A percentile compares a stretch with the other conserved stretches of the same genome.
These are phyloP conservation scores for Bugula neritina DNA, from an alignment of 2,888 invertebrate genomes.

Conservation along the genomic window DNA sequence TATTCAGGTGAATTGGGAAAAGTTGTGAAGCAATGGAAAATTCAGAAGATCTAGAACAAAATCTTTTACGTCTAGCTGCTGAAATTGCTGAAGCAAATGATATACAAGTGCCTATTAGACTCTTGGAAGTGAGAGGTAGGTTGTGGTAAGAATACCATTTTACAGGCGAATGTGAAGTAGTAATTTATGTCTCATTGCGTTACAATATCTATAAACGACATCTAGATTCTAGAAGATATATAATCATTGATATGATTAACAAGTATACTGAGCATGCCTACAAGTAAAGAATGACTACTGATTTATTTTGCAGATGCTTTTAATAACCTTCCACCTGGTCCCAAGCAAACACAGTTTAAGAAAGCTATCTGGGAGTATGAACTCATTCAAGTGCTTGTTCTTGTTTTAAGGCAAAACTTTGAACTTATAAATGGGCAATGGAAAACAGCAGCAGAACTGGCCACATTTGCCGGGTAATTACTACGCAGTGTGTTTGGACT, in stretches of 20 bases:
- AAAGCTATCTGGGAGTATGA: conserved; percentile 46
- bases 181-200: too few relatives aligned
- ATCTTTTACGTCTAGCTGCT: conserved; percentile 35
- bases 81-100: conserved; percentile 43
- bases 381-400: conserved; percentile 42
- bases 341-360: conserved; percentile 35
- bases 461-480: conserved; percentile 43
- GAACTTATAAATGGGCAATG: conserved; percentile 46
- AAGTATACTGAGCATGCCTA: not conserved
- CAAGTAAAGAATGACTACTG: not conserved
- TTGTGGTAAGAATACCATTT: too few relatives aligned
- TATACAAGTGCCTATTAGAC: conserved; percentile 39
- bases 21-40: too few relatives aligned
- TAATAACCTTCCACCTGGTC: conserved; percentile 35
- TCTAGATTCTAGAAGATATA: too few relatives aligned
- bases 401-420: conserved; percentile 50
- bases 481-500: too few relatives aligned
- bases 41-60: conserved; percentile 3
- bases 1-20: too few relatives aligned
- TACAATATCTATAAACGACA: too few relatives aligned
- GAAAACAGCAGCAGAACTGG: conserved; percentile 44
- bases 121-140: conserved; percentile 42
- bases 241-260: not conserved
- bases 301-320: conserved; percentile 36
- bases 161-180: too few relatives aligned